phyloP scores from a whole-genome alignment of 1,140 invertebrate species.

The Meloidogyne hapla region DNA sequence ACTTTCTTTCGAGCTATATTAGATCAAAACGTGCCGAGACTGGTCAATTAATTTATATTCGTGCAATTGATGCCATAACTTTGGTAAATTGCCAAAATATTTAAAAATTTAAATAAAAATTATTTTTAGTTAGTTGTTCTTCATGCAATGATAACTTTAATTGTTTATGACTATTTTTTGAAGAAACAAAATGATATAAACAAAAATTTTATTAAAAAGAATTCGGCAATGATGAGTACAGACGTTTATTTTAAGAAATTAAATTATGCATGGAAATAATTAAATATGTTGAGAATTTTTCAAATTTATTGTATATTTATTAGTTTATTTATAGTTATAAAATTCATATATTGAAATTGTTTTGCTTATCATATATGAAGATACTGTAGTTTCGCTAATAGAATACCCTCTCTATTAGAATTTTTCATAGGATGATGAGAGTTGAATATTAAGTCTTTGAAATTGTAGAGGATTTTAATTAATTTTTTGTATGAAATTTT shows the following conservation, averaged over 20 bases:
- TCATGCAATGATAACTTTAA: slow-evolving; percentile 18
- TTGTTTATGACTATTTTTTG: slow-evolving; percentile 16
- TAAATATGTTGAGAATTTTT: background rate
- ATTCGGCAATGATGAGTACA: background rate
- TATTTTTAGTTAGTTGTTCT: slow-evolving; percentile 7
- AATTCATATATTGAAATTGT: too few relatives aligned
- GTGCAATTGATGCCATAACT: slow-evolving; percentile 14
- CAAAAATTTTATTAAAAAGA: background rate
- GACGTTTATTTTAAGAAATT: background rate
- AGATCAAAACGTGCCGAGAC: background rate
- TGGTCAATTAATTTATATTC: slow-evolving; percentile 14
- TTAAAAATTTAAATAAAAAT: background rate
- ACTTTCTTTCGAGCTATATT: slow-evolving; percentile 21
- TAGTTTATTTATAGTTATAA: too few relatives aligned
- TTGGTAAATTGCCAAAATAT: background rate
- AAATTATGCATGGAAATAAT: background rate
- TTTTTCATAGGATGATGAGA: too few relatives aligned
- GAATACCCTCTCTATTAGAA: too few relatives aligned
- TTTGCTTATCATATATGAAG: too few relatives aligned
- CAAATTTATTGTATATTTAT: too few relatives aligned
- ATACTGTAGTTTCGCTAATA: too few relatives aligned
- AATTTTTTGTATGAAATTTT: too few relatives aligned
- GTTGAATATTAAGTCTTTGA: too few relatives aligned
- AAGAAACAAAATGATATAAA: slow-evolving; percentile 1
- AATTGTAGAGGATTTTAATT: too few relatives aligned